Conservation (phyloP, 2,113 vertebrate genomes). For the Centropus bengalensis region DNA sequence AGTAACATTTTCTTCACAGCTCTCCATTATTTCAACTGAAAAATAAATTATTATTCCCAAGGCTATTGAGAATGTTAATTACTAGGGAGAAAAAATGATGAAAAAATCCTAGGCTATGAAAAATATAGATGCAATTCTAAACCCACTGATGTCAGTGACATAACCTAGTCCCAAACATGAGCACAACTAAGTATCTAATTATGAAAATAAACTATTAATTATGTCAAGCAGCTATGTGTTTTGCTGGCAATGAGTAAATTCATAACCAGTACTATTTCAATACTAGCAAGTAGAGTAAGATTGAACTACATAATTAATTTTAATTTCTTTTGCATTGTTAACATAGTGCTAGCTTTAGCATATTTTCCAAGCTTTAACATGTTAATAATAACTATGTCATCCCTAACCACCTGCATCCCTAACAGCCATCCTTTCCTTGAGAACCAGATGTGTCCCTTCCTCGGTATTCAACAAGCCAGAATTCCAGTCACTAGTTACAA, state of each 20-base stretch:
- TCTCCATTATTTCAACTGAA: not conserved
- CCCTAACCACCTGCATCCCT: not conserved
- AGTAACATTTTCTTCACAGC: not conserved
- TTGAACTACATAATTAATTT: not conserved
- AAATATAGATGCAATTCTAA: not conserved
- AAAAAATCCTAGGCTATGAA: not conserved
- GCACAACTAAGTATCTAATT: not conserved
- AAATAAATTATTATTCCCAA: not conserved
- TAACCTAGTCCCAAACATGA: not conserved
- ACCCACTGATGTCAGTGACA: not conserved
- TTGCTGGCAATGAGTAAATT: not conserved
- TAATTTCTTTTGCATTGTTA: constrained; percentile 9
- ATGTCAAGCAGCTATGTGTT: not conserved
- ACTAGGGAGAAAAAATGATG: not conserved
- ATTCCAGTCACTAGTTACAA: not conserved
- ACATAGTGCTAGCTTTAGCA: not conserved
- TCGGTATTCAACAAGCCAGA: not conserved
- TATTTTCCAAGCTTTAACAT: not conserved
- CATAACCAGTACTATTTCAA: not conserved
- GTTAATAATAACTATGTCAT: not conserved
- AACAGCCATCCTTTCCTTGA: not conserved
- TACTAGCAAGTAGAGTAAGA: not conserved
- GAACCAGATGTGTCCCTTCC: not conserved
- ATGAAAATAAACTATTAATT: constrained; percentile 27
- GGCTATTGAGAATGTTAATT: not conserved